Conservation (phyloP, 2,888 invertebrate species). For the Macroteleia sp. region DNA sequence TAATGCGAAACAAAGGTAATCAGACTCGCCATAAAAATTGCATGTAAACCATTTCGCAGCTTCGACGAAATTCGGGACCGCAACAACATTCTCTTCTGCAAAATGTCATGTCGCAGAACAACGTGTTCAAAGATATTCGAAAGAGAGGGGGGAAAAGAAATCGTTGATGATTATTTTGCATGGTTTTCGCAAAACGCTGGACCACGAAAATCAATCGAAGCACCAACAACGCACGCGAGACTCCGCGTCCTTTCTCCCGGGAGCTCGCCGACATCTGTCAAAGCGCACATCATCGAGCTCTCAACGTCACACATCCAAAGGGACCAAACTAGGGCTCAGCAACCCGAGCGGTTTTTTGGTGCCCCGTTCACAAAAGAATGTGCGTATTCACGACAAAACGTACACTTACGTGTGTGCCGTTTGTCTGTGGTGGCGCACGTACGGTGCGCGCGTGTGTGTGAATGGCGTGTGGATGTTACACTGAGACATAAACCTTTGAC, state of each 20-base stretch:
- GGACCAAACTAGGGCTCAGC: background rate
- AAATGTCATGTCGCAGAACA: too few relatives aligned
- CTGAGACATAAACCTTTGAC: constrained; percentile 22
- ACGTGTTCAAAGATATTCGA: too few relatives aligned
- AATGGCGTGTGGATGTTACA: constrained; percentile 13
- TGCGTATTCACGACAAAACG: too few relatives aligned
- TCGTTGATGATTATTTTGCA: too few relatives aligned
- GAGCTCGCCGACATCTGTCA: constrained; percentile 27
- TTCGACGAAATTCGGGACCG: background rate
- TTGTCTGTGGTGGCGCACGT: too few relatives aligned
- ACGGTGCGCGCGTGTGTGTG: constrained; percentile 2
- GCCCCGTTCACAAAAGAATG: constrained; percentile 23
- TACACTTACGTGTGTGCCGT: too few relatives aligned
- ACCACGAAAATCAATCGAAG: constrained; percentile 20
- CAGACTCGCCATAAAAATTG: constrained; percentile 1
- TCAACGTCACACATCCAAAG: too few relatives aligned
- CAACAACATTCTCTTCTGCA: too few relatives aligned
- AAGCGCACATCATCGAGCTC: constrained; percentile 37
- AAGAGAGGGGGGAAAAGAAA: too few relatives aligned
- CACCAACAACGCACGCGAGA: constrained; percentile 3
- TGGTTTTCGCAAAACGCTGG: background rate
- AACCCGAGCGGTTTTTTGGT: background rate
- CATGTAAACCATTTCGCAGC: too few relatives aligned
- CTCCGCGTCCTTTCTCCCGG: constrained; percentile 26
- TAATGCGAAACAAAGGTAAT: background rate